Conservation (phyloP, 1,140 invertebrate genomes). For the Nixonia krombeini region DNA sequence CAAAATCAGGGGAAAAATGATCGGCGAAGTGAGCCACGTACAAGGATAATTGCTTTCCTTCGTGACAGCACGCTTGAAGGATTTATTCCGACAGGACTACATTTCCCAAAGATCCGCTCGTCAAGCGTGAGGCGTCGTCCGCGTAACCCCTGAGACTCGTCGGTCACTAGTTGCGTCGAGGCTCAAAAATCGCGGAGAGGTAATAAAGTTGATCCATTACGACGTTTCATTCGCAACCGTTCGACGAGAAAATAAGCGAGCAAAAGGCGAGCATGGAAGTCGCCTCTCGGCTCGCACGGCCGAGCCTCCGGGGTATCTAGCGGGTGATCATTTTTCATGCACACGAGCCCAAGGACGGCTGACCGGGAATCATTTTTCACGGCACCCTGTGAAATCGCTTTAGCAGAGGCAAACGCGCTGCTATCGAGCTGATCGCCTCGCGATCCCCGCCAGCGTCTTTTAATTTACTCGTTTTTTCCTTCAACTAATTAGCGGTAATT, state of each 20-base stretch:
- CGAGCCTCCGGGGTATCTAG: too few relatives aligned
- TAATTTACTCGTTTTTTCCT: too few relatives aligned
- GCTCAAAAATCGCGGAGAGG: conserved; percentile 30
- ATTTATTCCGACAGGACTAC: too few relatives aligned
- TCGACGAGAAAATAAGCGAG: conserved; percentile 49
- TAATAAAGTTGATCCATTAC: conserved; percentile 48
- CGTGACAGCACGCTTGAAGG: too few relatives aligned
- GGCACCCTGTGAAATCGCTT: conserved; percentile 16
- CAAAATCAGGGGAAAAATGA: too few relatives aligned
- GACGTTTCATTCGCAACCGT: conserved; percentile 47
- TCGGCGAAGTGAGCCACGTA: too few relatives aligned
- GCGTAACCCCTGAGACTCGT: too few relatives aligned
- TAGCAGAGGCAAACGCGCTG: too few relatives aligned
- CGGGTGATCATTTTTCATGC: conserved; percentile 48
- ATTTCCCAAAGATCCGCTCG: too few relatives aligned
- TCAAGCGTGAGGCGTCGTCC: not conserved
- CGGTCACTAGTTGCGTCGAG: conserved; percentile 24
- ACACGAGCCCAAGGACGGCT: conserved; percentile 1
- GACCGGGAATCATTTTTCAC: conserved; percentile 45
- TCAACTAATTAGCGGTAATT: not conserved
- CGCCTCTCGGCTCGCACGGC: conserved; percentile 6
- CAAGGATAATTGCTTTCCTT: too few relatives aligned
- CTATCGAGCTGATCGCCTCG: too few relatives aligned
- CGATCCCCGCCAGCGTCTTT: too few relatives aligned
- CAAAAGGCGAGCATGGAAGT: conserved; percentile 29